Conservation (phyloP, 2,888 invertebrate species). For the Drosophila setosimentum region DNA sequence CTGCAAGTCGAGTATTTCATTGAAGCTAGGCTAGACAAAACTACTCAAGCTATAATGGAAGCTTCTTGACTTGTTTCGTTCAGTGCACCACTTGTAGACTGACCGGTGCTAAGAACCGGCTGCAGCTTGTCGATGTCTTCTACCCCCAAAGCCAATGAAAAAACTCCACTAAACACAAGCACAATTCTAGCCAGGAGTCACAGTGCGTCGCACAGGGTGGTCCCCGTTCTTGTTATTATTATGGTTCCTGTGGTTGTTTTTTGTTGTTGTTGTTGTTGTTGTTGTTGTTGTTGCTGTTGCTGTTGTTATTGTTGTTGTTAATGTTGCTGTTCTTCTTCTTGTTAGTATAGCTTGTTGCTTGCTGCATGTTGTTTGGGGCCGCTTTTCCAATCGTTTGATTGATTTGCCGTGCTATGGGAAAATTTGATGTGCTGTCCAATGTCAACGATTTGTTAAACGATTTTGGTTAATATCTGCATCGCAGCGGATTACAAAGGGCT, state of each 20-base stretch:
- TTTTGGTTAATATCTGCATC: slow-evolving; percentile 54
- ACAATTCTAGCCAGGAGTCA: slow-evolving; percentile 18
- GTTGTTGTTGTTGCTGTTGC: background rate
- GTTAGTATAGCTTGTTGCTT: background rate
- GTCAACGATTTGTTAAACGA: slow-evolving; percentile 55
- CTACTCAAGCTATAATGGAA: background rate
- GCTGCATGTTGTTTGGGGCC: slow-evolving; percentile 9
- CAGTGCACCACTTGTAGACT: slow-evolving; percentile 52
- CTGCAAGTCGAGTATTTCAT: background rate
- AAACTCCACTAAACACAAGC: slow-evolving; percentile 17
- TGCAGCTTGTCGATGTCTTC: slow-evolving; percentile 32
- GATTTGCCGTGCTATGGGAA: slow-evolving; percentile 44
- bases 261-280: background rate
- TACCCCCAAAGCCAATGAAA: slow-evolving; percentile 14
- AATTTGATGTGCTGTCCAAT: slow-evolving; percentile 19
- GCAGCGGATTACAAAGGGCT: slow-evolving; percentile 50
- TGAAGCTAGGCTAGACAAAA: no score
- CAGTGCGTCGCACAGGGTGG: slow-evolving; percentile 65
- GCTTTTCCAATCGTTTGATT: slow-evolving; percentile 63
- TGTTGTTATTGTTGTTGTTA: background rate
- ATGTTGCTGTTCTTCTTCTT: background rate
- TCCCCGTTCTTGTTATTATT: slow-evolving; percentile 21
- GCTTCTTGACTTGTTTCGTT: background rate
- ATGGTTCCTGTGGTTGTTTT: background rate
- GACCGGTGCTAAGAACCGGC: slow-evolving; percentile 67